Conservation (phyloP, 1,140 invertebrate genomes). For the Drosophila equinoxialis region DNA sequence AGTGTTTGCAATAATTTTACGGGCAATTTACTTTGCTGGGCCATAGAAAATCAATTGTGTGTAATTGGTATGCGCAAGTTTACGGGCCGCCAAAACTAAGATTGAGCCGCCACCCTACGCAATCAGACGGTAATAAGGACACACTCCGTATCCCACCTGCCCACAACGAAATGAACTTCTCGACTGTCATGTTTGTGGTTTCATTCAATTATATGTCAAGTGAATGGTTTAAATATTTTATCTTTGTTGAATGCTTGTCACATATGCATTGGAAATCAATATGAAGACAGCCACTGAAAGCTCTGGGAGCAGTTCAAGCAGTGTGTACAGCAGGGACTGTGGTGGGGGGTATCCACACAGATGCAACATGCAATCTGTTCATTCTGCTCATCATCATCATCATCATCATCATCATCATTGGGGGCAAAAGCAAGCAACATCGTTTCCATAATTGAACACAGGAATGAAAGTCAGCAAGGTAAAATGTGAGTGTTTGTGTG, state of each 20-base stretch:
- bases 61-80: slow-evolving; percentile 50
- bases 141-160: slow-evolving; percentile 5
- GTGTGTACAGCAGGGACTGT: too few relatives aligned
- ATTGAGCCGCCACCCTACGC: background rate
- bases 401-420: background rate
- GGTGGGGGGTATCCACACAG: background rate
- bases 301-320: slow-evolving; percentile 8
- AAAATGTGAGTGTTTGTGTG: slow-evolving; percentile 21
- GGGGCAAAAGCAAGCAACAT: slow-evolving; percentile 4
- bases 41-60: slow-evolving; percentile 72
- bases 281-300: slow-evolving; percentile 22
- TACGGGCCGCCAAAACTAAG: slow-evolving; percentile 24
- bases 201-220: slow-evolving; percentile 63
- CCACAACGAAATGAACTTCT: slow-evolving; percentile 30
- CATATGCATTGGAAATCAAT: slow-evolving; percentile 53
- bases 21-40: slow-evolving; percentile 69
- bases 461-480: slow-evolving; percentile 30
- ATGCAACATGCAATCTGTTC: slow-evolving; percentile 3
- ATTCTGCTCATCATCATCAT: slow-evolving; percentile 4
- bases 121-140: background rate
- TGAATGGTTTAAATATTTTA: slow-evolving; percentile 55
- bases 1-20: slow-evolving; percentile 73
- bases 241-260: slow-evolving; percentile 24
- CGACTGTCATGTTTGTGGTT: slow-evolving; percentile 56
- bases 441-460: slow-evolving; percentile 31